Percentiles rank a stretch among this genome's conserved stretches.
Conservation (phyloP, 2,113 vertebrate genomes). For the Cranoglanis bouderius region DNA sequence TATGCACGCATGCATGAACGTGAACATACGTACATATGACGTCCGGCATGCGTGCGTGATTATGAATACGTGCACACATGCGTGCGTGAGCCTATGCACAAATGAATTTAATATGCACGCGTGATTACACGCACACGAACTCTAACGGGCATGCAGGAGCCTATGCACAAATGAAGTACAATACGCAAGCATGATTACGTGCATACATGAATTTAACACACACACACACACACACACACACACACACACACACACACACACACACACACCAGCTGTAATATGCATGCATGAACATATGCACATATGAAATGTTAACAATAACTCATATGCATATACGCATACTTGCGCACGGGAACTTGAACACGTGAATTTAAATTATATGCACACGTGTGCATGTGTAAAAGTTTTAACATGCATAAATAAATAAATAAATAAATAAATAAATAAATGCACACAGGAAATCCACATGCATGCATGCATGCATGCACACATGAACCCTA, state of each 20-base stretch:
- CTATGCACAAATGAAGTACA: neutral
- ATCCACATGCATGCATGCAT: neutral
- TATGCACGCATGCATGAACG: neutral
- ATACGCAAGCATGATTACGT: neutral
- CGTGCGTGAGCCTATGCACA: too few relatives aligned
- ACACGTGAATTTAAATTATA: neutral
- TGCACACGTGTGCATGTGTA: neutral
- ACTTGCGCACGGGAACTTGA: neutral
- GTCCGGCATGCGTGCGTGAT: too few relatives aligned
- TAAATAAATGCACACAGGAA: too few relatives aligned
- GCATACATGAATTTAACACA: too few relatives aligned
- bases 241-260: neutral
- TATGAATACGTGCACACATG: neutral
- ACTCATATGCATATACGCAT: neutral
- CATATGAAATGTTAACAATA: neutral
- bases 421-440: too few relatives aligned
- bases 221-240: conserved; percentile 20
- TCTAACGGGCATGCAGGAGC: neutral
- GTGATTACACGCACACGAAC: neutral
- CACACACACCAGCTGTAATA: neutral
- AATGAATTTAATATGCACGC: neutral
- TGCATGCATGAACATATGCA: neutral
- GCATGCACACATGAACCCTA: neutral
- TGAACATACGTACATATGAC: too few relatives aligned
- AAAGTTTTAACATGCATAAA: neutral